phyloP scores from a whole-genome alignment of 2,888 invertebrate species.

The Acrocera orbiculus region DNA sequence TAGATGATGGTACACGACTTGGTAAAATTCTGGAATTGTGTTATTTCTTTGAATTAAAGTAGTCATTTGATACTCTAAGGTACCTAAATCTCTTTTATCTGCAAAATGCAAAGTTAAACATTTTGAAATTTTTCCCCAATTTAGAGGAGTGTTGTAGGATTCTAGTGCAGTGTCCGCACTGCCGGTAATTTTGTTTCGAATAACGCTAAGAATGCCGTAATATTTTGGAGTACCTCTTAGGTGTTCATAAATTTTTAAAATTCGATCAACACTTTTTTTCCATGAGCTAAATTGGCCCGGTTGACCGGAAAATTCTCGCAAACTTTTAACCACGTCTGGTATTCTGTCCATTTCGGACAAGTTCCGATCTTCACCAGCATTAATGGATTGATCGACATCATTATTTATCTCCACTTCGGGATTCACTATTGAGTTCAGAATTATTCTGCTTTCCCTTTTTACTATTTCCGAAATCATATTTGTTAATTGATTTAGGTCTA shows the following conservation, averaged over 20 bases:
- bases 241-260: conserved; percentile 6
- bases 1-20: conserved; percentile 12
- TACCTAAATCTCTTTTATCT: conserved; percentile 10
- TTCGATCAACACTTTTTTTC: conserved; percentile 9
- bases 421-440: too few relatives aligned
- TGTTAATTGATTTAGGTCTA: too few relatives aligned
- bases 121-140: conserved; percentile 5
- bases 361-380: too few relatives aligned
- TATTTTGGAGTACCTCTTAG: conserved; percentile 8
- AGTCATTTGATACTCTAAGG: conserved; percentile 11
- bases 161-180: conserved; percentile 3
- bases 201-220: conserved; percentile 6
- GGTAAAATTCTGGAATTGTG: conserved; percentile 13
- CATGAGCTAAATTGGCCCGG: conserved; percentile 7
- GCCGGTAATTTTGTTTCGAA: conserved; percentile 3
- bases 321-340: conserved; percentile 8
- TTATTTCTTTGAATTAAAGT: conserved; percentile 7
- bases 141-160: conserved; percentile 7
- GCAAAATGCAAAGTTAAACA: conserved; percentile 9
- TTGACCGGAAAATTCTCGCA: conserved; percentile 8
- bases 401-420: too few relatives aligned
- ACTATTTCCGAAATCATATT: too few relatives aligned
- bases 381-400: too few relatives aligned
- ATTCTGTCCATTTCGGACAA: too few relatives aligned
- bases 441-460: too few relatives aligned